Conservation (phyloP, 2,888 invertebrate genomes). For the Choristoneura rosaceana region DNA sequence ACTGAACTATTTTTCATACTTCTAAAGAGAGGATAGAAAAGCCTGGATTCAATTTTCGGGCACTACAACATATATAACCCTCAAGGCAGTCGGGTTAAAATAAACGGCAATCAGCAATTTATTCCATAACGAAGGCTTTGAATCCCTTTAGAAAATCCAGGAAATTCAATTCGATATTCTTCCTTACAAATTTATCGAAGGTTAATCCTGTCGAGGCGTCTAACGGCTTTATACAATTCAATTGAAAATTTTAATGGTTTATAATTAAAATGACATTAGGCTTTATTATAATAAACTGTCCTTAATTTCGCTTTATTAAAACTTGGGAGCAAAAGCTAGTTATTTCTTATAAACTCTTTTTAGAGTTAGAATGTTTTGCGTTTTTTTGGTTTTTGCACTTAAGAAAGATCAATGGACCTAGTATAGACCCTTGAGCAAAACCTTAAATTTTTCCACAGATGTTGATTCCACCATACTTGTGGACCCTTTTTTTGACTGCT, state of each 20-base stretch:
- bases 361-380: too few species aligned
- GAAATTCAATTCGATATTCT: background rate
- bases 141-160: background rate
- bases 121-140: background rate
- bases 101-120: background rate
- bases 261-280: conserved; percentile 5
- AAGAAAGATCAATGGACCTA: background rate
- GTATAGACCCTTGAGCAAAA: background rate
- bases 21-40: too few species aligned
- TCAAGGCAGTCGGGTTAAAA: background rate
- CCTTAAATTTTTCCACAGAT: background rate
- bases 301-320: background rate
- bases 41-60: background rate
- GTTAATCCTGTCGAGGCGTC: conserved; percentile 3
- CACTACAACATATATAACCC: too few species aligned
- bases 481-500: background rate
- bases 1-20: too few species aligned
- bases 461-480: background rate
- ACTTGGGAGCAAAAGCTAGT: background rate
- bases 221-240: background rate
- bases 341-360: background rate
- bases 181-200: conserved; percentile 8
- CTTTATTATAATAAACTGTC: background rate
- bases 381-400: background rate
- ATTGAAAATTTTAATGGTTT: conserved; percentile 6